Evolutionary conservation across 2,888 invertebrate genomes (phyloP).

Genomic region (Myathropa florea): DNA sequence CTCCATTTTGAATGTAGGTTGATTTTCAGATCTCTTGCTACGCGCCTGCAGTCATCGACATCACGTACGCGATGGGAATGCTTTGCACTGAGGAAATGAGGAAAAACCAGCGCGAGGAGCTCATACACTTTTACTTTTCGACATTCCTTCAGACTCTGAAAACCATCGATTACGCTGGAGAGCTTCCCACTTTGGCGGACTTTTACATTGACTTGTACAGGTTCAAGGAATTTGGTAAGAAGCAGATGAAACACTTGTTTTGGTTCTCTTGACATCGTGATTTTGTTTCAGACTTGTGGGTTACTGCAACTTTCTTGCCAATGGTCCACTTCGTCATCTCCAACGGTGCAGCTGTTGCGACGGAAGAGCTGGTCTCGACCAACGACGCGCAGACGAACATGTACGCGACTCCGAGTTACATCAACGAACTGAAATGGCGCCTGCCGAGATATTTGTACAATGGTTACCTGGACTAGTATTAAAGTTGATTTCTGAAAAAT

Average conservation of each 20-base stretch:
- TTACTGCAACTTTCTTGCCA: slow-evolving; percentile 28
- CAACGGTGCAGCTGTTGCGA: neutral
- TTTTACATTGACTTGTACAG: slow-evolving; percentile 15
- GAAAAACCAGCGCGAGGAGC: slow-evolving; percentile 39
- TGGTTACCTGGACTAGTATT: neutral
- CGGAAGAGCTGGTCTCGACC: slow-evolving; percentile 5
- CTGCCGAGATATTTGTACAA: slow-evolving; percentile 15
- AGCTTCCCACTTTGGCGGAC: slow-evolving; percentile 32
- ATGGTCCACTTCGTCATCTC: neutral
- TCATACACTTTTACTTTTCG: slow-evolving; percentile 41
- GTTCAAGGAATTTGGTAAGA: slow-evolving; percentile 39
- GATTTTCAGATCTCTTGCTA: slow-evolving; percentile 47
- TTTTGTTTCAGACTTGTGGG: slow-evolving; percentile 30
- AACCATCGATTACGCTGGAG: neutral
- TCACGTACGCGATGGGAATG: slow-evolving; percentile 15
- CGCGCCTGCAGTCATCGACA: slow-evolving; percentile 42
- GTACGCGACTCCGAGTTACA: slow-evolving; percentile 11
- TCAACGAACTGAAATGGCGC: slow-evolving; percentile 8
- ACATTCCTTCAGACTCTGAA: slow-evolving; percentile 42
- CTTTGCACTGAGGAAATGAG: slow-evolving; percentile 23
- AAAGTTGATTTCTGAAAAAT: too few relatives aligned
- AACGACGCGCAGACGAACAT: neutral
- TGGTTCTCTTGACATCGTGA: too few relatives aligned
- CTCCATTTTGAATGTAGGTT: neutral
- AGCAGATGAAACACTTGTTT: neutral